phyloP scores from a whole-genome alignment of 2,797 vertebrate species.

The Phoxinus dragarum region DNA sequence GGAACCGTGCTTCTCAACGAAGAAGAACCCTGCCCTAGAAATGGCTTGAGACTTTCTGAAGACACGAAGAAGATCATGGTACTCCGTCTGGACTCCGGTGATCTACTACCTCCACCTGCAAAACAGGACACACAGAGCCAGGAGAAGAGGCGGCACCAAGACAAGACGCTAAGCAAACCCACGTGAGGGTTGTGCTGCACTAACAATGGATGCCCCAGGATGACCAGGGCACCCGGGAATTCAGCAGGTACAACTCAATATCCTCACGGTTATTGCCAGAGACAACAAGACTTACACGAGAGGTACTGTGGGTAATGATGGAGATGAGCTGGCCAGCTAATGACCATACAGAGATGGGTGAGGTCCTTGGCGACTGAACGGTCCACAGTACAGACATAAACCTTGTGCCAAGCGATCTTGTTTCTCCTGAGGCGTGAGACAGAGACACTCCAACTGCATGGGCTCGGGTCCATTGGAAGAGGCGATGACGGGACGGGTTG shows the following conservation, averaged over 20 bases:
- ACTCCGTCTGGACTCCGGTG: neutral
- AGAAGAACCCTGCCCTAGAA: neutral
- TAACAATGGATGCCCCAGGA: neutral
- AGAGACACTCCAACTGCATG: neutral
- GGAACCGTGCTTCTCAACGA: neutral
- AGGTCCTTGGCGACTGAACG: accelerated
- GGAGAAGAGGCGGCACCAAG: neutral
- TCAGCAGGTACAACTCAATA: neutral
- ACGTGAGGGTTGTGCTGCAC: neutral
- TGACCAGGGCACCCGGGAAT: neutral
- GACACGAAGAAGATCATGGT: neutral
- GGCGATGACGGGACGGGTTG: neutral
- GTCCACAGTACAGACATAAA: neutral
- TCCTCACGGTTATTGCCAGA: neutral
- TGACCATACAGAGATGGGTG: neutral
- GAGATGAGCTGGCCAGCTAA: neutral
- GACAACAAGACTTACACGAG: neutral
- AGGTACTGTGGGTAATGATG: neutral
- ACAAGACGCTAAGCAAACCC: neutral
- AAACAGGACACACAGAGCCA: neutral
- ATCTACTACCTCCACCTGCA: neutral
- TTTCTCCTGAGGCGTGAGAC: neutral
- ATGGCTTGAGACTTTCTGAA: neutral
- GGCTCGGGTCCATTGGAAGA: neutral
- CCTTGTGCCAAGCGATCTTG: neutral